Base-by-base conservation (phyloP, 2,113 vertebrate species). In the Phyllopteryx taeniolatus region DNA sequence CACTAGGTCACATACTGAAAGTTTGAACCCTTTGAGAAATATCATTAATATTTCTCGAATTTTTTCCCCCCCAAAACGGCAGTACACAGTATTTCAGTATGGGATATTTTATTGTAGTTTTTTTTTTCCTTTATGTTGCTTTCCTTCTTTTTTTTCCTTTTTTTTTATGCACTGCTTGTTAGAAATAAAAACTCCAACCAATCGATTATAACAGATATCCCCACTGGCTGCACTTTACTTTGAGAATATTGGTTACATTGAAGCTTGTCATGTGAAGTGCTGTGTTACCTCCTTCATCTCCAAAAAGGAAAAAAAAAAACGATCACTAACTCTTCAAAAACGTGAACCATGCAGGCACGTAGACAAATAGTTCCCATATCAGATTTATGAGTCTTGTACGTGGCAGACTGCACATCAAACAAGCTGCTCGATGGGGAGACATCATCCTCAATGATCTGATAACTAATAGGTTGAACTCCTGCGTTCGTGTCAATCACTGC, bases 321-420 rank as follows among this genome's bases (percentile, higher is more conserved):
- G 4, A 51, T 56, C 44, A 46, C 44, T 2, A 46, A 46, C 12
- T 46, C 53, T n/a, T 56, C 1, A 22, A n/a, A n/a, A 22, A 10
- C 20, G 20, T 51, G 22, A n/a, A 13, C 59, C 31, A 33, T 60
- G 6, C 53, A 56, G 1, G n/a, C 53, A 6, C 10, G 17, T 6
- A 35, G 1, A 35, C 31, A 35, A 61, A 15, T 35, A 6, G 77
- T 78, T 83, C 71, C 78, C 74, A 83, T 84, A 87, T 91, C 88
- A 82, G 4, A 83, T 90, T 90, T 89, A 87, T 67, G 73, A 74
- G 84, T 89, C 88, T 82, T 22, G 77, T 85, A 80, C 91, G 91
- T 93, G 90, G 90, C 90, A 91, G 42, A 68, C 42, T 43, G n/a
- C 13, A 1, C 53, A 61, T n/a, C 17, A 65, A 68, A 70, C 0